phyloP scores from a whole-genome alignment of 2,888 invertebrate species.

The Gortyna flavago region DNA sequence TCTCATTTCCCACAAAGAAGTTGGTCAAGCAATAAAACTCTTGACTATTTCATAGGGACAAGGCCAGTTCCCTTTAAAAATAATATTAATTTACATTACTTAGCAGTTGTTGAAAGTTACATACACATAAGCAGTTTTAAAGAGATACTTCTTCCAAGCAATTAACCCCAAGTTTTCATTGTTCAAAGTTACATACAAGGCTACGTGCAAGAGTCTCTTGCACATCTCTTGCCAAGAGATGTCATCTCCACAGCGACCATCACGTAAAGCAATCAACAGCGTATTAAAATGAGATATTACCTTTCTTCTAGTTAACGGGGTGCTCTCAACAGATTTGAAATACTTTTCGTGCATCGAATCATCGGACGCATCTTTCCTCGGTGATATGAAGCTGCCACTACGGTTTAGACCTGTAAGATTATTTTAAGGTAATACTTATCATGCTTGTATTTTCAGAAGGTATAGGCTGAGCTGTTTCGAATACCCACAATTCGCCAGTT shows the following conservation, averaged over 20 bases:
- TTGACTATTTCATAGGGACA: too few species aligned
- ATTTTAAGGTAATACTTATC: neutral
- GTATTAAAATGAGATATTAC: slow-evolving; percentile 67
- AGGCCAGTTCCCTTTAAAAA: too few species aligned
- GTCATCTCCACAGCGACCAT: neutral
- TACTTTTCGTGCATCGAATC: slow-evolving; percentile 96
- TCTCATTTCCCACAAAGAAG: too few species aligned
- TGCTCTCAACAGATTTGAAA: slow-evolving; percentile 93
- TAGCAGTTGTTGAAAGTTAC: too few species aligned
- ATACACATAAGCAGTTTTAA: too few species aligned
- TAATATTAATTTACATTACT: too few species aligned
- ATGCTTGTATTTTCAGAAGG: neutral
- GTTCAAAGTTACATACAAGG: neutral
- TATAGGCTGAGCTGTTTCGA: neutral
- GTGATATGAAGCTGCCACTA: slow-evolving; percentile 90
- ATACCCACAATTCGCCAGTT: neutral
- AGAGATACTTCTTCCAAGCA: too few species aligned
- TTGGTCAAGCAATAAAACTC: too few species aligned
- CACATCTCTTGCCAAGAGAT: too few species aligned
- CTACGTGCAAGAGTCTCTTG: too few species aligned
- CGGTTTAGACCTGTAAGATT: slow-evolving; percentile 83
- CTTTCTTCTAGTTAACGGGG: slow-evolving; percentile 91
- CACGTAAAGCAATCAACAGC: slow-evolving; percentile 8
- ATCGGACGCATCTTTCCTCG: slow-evolving; percentile 92
- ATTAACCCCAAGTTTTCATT: too few species aligned